These are phyloP conservation scores for Echiichthys vipera DNA, from an alignment of 2,797 vertebrate genomes.

Conservation along the genomic window DNA sequence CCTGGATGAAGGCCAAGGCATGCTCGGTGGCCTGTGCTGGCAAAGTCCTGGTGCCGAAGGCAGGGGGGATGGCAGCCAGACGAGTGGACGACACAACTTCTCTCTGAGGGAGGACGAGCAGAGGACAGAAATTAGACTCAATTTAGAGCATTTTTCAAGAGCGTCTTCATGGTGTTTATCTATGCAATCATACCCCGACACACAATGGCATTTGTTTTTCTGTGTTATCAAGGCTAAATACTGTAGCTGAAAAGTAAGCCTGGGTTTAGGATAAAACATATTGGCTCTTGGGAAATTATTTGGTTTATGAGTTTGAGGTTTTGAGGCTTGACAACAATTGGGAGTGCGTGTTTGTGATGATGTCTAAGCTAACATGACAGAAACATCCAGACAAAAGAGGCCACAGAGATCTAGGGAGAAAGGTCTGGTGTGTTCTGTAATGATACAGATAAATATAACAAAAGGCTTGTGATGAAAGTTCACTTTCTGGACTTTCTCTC, in stretches of 20 bases:
- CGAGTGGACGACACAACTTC: slow-evolving; percentile 90
- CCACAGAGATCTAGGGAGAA: not conserved
- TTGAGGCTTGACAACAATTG: not conserved
- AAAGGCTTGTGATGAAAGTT: slow-evolving; percentile 16
- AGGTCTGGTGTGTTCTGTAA: not conserved
- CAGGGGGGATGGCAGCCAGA: slow-evolving; percentile 89
- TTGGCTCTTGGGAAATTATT: slow-evolving; percentile 2
- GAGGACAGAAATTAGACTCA: slow-evolving; percentile 31
- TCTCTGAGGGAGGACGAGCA: slow-evolving; percentile 83
- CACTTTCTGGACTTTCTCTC: slow-evolving; percentile 2
- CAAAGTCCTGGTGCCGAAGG: slow-evolving; percentile 90
- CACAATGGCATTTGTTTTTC: not conserved
- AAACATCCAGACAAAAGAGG: slow-evolving; percentile 6
- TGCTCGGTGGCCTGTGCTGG: slow-evolving; percentile 95
- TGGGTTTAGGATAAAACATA: not conserved
- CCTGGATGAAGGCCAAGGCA: slow-evolving; percentile 93
- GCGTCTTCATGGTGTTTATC: not conserved
- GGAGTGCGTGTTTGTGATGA: slow-evolving; percentile 6
- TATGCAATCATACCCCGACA: not conserved
- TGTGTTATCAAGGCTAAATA: not conserved
- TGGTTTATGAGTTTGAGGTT: not conserved
- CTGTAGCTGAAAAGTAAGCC: not conserved
- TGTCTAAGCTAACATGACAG: slow-evolving; percentile 24
- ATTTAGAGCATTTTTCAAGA: not conserved
- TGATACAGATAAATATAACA: slow-evolving; percentile 3